Conservation (phyloP, 2,888 invertebrate species). For the Netelia melanura region DNA sequence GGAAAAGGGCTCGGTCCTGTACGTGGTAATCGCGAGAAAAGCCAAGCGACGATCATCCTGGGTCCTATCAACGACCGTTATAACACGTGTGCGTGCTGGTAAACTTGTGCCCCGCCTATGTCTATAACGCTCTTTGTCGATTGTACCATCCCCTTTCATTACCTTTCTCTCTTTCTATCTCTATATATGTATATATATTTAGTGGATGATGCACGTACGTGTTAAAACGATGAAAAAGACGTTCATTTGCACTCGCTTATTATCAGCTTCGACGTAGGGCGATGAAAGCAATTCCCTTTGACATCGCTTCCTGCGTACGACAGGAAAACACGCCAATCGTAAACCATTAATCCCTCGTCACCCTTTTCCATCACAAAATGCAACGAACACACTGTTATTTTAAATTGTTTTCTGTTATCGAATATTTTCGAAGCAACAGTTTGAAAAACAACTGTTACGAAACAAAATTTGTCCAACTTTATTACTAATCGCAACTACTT, state of each 20-base stretch:
- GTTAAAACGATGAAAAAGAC: constrained; percentile 48
- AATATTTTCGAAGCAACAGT: no score
- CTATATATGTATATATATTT: constrained; percentile 9
- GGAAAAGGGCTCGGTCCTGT: constrained; percentile 22
- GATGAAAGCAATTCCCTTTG: constrained; percentile 16
- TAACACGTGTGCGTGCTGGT: constrained; percentile 47
- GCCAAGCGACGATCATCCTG: constrained; percentile 49
- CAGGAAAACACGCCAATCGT: not conserved
- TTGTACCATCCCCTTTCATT: not conserved
- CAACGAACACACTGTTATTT: no score
- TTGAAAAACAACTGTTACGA: no score
- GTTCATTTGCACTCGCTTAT: constrained; percentile 36
- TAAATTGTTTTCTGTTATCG: no score
- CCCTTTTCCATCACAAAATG: not conserved
- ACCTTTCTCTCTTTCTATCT: not conserved
- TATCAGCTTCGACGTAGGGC: constrained; percentile 1
- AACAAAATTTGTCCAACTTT: no score
- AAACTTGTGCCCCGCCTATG: constrained; percentile 46
- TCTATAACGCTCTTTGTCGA: not conserved
- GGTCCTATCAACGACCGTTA: constrained; percentile 59
- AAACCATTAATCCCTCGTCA: not conserved
- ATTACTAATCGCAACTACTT: no score
- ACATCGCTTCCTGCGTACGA: not conserved
- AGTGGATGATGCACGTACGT: constrained; percentile 35
- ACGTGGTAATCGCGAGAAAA: constrained; percentile 63